These are phyloP conservation scores for Litocranius walleri DNA, from an alignment of 2,113 vertebrate species.

Conservation along the genomic window DNA sequence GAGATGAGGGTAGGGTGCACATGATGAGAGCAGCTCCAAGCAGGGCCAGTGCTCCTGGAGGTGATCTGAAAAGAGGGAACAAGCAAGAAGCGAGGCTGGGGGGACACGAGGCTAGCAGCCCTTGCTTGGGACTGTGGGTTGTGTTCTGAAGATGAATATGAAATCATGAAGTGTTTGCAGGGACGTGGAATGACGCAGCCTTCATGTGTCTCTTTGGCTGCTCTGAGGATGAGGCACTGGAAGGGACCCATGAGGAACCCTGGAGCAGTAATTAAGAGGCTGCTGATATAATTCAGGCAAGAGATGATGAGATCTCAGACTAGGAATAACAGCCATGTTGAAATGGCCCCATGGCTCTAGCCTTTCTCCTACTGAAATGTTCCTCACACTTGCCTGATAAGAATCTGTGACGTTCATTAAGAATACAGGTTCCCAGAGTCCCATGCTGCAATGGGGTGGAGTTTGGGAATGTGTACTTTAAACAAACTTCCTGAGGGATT, in stretches of 20 bases:
- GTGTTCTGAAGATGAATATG: not conserved
- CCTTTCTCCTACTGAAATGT: not conserved
- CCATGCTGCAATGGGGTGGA: fast-evolving
- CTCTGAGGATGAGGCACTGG: not conserved
- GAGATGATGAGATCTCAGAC: not conserved
- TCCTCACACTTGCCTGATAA: not conserved
- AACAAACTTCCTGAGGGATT: not conserved
- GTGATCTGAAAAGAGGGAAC: not conserved
- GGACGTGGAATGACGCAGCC: not conserved
- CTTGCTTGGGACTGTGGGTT: not conserved
- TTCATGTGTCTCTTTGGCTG: not conserved
- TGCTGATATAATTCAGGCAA: not conserved
- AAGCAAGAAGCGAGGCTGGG: not conserved
- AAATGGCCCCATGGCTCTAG: not conserved
- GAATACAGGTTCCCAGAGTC: not conserved
- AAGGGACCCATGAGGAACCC: not conserved
- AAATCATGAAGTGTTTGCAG: not conserved
- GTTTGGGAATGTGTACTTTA: not conserved
- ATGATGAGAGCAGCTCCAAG: not conserved
- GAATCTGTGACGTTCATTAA: not conserved
- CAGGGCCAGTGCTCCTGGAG: not conserved
- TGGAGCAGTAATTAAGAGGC: not conserved
- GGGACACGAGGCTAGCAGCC: not conserved
- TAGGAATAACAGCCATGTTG: not conserved
- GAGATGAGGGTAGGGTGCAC: no score